Percentiles rank a stretch among this genome's conserved stretches.
These are phyloP conservation scores for Megatriorchis doriae DNA, from an alignment of 2,113 vertebrate genomes.

Conservation along the genomic window DNA sequence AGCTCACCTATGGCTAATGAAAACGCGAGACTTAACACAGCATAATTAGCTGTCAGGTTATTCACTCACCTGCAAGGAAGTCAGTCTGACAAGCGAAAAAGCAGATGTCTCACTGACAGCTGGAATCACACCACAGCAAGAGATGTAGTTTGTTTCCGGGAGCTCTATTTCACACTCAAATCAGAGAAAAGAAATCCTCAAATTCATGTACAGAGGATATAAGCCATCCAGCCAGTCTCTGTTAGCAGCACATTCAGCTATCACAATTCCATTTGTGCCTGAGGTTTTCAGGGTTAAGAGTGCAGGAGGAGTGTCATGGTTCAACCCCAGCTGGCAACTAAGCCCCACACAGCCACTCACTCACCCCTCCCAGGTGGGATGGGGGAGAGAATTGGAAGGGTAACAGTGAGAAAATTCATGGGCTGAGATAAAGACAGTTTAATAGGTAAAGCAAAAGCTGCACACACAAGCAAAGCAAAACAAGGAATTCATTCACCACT, in stretches of 20 bases:
- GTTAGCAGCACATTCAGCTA: background rate
- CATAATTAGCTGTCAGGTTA: background rate
- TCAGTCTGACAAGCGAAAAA: background rate
- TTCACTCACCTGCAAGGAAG: background rate
- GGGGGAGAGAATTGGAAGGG: rapidly evolving
- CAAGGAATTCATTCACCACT: background rate
- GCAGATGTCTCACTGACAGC: background rate
- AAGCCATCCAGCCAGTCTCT: background rate
- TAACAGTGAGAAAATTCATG: background rate
- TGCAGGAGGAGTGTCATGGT: background rate
- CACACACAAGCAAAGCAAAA: rapidly evolving
- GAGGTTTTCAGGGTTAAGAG: background rate
- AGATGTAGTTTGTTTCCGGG: background rate
- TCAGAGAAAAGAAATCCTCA: background rate
- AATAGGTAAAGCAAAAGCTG: background rate
- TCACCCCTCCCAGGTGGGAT: rapidly evolving
- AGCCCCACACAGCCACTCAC: rapidly evolving
- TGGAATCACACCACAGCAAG: background rate
- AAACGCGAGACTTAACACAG: background rate
- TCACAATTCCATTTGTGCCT: background rate
- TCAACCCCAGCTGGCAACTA: background rate
- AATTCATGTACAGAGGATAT: background rate
- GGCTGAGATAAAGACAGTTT: background rate
- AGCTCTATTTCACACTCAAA: background rate
- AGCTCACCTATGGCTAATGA: background rate